phyloP scores from a whole-genome alignment of 53 echinoderm and acorn worm genomes.

The Luidia sarsii region DNA sequence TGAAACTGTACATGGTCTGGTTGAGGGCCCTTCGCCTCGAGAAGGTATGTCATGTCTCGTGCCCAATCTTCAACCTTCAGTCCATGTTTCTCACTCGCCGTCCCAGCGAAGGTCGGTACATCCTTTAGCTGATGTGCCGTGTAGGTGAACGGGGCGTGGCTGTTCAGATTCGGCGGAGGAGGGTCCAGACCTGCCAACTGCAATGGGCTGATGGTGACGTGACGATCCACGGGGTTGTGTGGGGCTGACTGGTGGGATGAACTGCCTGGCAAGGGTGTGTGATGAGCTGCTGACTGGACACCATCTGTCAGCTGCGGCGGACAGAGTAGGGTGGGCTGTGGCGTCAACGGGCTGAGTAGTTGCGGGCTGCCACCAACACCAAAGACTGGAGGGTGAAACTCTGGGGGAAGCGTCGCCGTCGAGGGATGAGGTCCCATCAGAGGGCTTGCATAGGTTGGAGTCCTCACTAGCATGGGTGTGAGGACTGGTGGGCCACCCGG shows the following conservation, averaged over 20 bases:
- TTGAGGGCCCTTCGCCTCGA: slow-evolving; percentile 3
- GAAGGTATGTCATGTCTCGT: slow-evolving; percentile 20
- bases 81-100: slow-evolving; percentile 3
- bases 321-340: too few relatives aligned
- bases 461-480: neutral
- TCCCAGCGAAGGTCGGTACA: slow-evolving; percentile 2
- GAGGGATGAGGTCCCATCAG: neutral
- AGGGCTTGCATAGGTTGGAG: neutral
- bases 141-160: slow-evolving; percentile 2
- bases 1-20: neutral
- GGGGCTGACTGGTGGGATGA: neutral
- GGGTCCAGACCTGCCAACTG: slow-evolving; percentile 17
- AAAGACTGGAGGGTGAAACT: too few relatives aligned
- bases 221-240: neutral
- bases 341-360: too few relatives aligned
- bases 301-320: too few relatives aligned
- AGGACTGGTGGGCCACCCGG: neutral
- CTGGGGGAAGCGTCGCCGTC: too few relatives aligned
- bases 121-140: slow-evolving; percentile 21
- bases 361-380: too few relatives aligned
- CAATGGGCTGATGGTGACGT: neutral
- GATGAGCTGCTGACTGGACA: neutral
- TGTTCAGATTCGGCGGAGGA: neutral
- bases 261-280: neutral
- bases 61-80: slow-evolving; percentile 38